These are phyloP conservation scores for Balaenoptera acutorostrata DNA, from an alignment of 2,113 vertebrate genomes.

Conservation along the genomic window DNA sequence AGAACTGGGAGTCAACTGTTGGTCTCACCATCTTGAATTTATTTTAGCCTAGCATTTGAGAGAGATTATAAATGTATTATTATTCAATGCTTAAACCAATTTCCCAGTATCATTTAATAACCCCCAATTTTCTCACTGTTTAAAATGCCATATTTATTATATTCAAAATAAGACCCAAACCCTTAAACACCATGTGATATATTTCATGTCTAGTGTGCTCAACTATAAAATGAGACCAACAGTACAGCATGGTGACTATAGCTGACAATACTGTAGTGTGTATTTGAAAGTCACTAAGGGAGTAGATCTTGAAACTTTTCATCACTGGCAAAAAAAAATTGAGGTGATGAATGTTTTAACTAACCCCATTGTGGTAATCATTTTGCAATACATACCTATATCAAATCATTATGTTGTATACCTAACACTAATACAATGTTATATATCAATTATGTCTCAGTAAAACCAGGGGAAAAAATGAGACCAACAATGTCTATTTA, in stretches of 20 bases:
- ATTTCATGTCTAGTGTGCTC: background rate
- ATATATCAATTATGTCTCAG: background rate
- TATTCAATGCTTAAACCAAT: background rate
- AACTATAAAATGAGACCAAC: background rate
- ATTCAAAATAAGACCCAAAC: background rate
- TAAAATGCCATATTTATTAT: background rate
- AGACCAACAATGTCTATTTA: background rate
- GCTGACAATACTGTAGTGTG: background rate
- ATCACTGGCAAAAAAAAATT: background rate
- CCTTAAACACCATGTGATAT: background rate
- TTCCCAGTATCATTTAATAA: background rate
- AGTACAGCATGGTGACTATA: background rate
- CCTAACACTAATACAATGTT: background rate
- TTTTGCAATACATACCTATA: background rate
- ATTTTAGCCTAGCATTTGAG: background rate
- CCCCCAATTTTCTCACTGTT: background rate
- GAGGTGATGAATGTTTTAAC: background rate
- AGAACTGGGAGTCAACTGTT: background rate
- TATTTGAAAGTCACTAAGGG: background rate
- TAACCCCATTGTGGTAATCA: background rate
- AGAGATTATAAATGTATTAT: background rate
- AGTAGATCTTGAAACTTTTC: background rate
- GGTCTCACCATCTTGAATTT: background rate
- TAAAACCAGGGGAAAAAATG: background rate
- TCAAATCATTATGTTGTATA: background rate